Evolutionary conservation across 1,140 invertebrate genomes (phyloP).

Genomic region (Steinernema feltiae): DNA sequence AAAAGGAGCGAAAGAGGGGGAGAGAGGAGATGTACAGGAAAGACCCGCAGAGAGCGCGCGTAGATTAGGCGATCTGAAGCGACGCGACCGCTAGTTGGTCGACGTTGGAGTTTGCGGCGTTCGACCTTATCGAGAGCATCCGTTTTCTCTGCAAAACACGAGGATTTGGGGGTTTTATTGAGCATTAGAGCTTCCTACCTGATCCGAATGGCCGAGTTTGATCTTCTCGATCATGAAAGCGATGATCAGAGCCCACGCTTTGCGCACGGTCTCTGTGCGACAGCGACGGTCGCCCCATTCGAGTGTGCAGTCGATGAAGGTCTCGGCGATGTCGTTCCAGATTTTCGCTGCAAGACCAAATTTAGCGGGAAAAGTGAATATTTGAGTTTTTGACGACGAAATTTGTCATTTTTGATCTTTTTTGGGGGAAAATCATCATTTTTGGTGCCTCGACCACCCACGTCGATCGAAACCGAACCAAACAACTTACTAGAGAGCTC

Average conservation of each 20-base stretch:
- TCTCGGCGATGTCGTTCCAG: conserved; percentile 56
- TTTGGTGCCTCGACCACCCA: too few species aligned
- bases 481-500: conserved; percentile 47
- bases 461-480: too few species aligned
- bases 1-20: neutral
- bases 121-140: conserved; percentile 5
- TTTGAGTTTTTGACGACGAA: neutral
- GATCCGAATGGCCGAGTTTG: conserved; percentile 54
- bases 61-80: conserved; percentile 7
- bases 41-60: too few species aligned
- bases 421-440: too few species aligned
- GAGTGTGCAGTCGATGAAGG: conserved; percentile 57
- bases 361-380: too few species aligned
- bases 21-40: neutral
- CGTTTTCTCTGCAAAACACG: neutral
- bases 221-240: conserved; percentile 57
- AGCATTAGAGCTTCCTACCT: conserved; percentile 32
- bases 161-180: neutral
- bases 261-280: conserved; percentile 41
- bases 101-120: neutral
- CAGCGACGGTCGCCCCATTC: conserved; percentile 55
- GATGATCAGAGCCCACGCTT: conserved; percentile 52
- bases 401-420: too few species aligned
- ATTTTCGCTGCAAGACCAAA: conserved; percentile 58
- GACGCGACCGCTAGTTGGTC: neutral